Evolutionary conservation across 2,888 invertebrate genomes (phyloP).

Genomic region (Macrosiphum euphorbiae): DNA sequence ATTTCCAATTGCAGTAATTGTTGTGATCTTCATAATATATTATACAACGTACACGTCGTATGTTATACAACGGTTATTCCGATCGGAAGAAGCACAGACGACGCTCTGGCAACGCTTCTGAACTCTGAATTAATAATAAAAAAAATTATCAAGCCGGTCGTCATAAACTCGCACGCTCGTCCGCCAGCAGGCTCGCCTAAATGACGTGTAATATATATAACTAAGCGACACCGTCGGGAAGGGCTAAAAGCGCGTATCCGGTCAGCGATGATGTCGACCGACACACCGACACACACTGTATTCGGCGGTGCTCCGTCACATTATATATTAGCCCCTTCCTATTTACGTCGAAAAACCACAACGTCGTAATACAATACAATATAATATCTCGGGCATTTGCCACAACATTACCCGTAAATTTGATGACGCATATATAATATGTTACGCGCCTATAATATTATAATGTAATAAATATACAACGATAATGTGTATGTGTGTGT

Average conservation of each 20-base stretch:
- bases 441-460: neutral
- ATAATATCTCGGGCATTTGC: neutral
- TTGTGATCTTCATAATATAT: too few species aligned
- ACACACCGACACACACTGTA: neutral
- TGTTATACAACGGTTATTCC: neutral
- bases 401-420: neutral
- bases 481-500: neutral
- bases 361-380: neutral
- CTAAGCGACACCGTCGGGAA: neutral
- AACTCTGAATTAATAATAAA: neutral
- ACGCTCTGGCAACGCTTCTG: neutral
- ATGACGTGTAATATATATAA: neutral
- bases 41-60: neutral
- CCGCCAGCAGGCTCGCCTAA: neutral
- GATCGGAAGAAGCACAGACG: neutral
- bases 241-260: neutral
- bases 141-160: neutral
- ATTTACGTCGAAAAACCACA: neutral
- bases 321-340: neutral
- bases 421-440: neutral
- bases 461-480: neutral
- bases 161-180: neutral
- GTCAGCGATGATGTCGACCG: slow-evolving; percentile 15
- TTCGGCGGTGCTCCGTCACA: neutral
- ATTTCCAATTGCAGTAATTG: too few species aligned